Percentiles rank a stretch among this genome's conserved stretches.
Evolutionary conservation across 2,113 vertebrate species (phyloP).

Genomic region (Drymodes brunneopygia): DNA sequence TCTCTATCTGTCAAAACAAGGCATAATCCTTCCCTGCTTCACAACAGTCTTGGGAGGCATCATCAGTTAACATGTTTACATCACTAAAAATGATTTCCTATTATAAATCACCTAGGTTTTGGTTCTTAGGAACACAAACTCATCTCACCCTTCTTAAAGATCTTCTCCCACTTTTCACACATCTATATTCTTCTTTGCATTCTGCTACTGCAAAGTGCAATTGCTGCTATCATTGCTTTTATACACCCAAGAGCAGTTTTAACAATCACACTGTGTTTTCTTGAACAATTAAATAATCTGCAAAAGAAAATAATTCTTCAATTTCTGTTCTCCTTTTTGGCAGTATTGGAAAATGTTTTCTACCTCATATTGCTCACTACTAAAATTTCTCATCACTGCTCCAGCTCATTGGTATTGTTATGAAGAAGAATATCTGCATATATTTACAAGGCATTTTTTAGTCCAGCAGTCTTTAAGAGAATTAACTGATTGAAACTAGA

Average conservation of each 20-base stretch:
- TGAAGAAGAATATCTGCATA: neutral
- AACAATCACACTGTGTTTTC: neutral
- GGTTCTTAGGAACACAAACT: neutral
- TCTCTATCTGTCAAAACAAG: conserved; percentile 32
- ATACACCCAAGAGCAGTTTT: neutral
- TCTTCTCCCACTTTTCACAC: neutral
- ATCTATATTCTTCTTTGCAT: neutral
- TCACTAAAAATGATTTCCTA: neutral
- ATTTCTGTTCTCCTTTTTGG: neutral
- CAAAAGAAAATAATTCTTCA: neutral
- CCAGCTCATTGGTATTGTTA: neutral
- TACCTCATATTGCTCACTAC: neutral
- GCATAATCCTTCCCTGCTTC: neutral
- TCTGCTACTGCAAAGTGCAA: neutral
- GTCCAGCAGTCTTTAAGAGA: neutral
- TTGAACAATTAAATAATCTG: neutral
- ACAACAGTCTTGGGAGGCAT: neutral
- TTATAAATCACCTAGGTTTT: neutral
- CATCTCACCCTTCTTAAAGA: neutral
- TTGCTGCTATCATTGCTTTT: neutral
- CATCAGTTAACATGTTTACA: neutral
- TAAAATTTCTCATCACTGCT: neutral
- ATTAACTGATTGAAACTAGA: neutral
- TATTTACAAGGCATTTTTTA: neutral
- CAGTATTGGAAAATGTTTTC: neutral